These are phyloP conservation scores for Atractosteus spatula DNA, from an alignment of 2,113 vertebrate species.

Conservation along the genomic window DNA sequence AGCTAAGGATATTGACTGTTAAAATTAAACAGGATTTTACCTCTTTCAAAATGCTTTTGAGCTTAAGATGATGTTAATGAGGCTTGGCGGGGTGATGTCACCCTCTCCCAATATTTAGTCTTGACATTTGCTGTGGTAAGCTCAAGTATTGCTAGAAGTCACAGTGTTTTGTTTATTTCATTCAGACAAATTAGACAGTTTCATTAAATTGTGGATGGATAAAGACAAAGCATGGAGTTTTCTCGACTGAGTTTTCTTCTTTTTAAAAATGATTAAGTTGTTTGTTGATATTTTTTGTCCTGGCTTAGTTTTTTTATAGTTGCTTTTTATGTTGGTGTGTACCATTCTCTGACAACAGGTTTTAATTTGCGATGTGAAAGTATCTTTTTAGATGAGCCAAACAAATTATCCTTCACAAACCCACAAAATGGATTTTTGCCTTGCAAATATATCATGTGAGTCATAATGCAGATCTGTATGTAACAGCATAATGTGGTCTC, in stretches of 20 bases:
- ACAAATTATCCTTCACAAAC: neutral
- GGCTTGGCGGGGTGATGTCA: constrained; percentile 51
- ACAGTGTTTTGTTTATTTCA: neutral
- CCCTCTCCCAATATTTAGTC: constrained; percentile 54
- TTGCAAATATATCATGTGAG: neutral
- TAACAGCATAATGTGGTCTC: neutral
- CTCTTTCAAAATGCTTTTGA: constrained; percentile 54
- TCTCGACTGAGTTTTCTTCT: too few relatives aligned
- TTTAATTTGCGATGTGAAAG: too few relatives aligned
- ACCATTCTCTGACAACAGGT: too few relatives aligned
- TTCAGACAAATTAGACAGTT: neutral
- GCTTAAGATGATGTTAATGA: constrained; percentile 56
- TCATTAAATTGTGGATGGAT: neutral
- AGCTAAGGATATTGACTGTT: constrained; percentile 50
- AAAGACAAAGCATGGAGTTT: too few relatives aligned
- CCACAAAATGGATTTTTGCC: neutral
- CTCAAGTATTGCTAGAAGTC: neutral
- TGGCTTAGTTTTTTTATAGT: too few relatives aligned
- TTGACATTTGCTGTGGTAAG: constrained; percentile 33
- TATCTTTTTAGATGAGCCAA: neutral
- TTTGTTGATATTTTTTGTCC: too few relatives aligned
- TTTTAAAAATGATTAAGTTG: too few relatives aligned
- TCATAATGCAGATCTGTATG: neutral
- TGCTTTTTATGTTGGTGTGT: too few relatives aligned
- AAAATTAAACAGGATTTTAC: constrained; percentile 48